Evolutionary conservation across 2,888 invertebrate species (phyloP).

Genomic region (Drosophila hamatofila): DNA sequence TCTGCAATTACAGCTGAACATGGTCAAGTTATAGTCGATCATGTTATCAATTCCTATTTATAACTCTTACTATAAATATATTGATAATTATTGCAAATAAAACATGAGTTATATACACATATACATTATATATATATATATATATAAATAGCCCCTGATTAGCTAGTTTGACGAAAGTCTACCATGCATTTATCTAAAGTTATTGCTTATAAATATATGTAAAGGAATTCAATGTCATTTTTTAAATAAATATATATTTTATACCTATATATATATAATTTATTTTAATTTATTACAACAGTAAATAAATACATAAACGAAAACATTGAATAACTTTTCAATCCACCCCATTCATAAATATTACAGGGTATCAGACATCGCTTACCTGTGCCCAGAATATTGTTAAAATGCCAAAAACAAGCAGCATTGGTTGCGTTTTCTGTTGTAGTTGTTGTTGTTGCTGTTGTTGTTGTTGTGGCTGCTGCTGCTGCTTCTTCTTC

Average conservation of each 20-base stretch:
- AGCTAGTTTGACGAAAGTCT: not conserved
- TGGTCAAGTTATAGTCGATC: not conserved
- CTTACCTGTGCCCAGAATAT: slow-evolving; percentile 61
- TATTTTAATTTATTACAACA: too few species aligned
- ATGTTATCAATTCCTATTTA: not conserved
- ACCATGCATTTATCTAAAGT: not conserved
- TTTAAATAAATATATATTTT: not conserved
- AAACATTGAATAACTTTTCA: too few species aligned
- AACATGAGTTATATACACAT: not conserved
- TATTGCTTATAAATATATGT: not conserved
- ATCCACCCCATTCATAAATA: not conserved
- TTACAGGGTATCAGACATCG: slow-evolving; percentile 15
- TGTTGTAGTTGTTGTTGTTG: slow-evolving; percentile 9
- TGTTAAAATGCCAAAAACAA: slow-evolving; percentile 54
- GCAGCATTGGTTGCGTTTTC: slow-evolving; percentile 34
- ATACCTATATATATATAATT: too few species aligned
- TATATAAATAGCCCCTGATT: not conserved
- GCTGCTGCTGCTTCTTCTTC: slow-evolving; percentile 43
- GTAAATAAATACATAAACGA: too few species aligned
- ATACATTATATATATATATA: not conserved
- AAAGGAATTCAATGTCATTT: not conserved
- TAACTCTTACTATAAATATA: not conserved
- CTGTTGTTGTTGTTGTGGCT: not conserved
- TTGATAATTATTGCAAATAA: too few species aligned
- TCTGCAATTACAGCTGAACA: not conserved